Conservation (phyloP, 2,113 vertebrate genomes). For the Rattus norvegicus region DNA sequence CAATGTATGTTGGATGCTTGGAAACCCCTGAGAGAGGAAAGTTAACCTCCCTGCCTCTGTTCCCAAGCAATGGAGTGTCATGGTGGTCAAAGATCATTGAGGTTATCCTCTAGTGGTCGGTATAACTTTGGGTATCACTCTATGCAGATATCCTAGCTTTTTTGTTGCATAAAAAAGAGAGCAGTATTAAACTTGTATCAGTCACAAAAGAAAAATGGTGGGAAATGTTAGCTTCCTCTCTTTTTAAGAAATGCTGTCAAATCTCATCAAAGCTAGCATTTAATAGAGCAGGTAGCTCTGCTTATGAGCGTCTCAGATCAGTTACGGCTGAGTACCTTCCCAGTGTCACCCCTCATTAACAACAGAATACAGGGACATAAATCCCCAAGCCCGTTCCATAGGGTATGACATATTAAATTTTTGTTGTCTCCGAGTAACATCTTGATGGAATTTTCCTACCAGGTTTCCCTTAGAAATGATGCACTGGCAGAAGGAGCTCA, state of each 20-base stretch:
- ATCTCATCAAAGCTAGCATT: conserved; percentile 31
- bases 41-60: neutral
- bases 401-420: conserved; percentile 59
- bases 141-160: neutral
- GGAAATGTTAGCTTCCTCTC: conserved; percentile 23
- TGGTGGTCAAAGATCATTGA: neutral
- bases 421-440: conserved; percentile 1
- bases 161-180: conserved; percentile 42
- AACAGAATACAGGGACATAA: conserved; percentile 32
- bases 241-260: neutral
- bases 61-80: neutral
- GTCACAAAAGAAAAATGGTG: neutral
- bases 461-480: conserved; percentile 37
- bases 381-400: conserved; percentile 33
- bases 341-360: neutral
- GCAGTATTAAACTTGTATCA: neutral
- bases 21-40: neutral
- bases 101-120: neutral
- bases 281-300: conserved; percentile 23
- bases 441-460: conserved; percentile 50
- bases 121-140: neutral
- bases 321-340: conserved; percentile 33
- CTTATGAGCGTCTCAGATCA: neutral
- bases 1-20: neutral
- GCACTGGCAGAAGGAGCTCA: neutral